These are phyloP conservation scores for Trichogramma evanescens DNA, from an alignment of 2,888 invertebrate species.

Conservation along the genomic window DNA sequence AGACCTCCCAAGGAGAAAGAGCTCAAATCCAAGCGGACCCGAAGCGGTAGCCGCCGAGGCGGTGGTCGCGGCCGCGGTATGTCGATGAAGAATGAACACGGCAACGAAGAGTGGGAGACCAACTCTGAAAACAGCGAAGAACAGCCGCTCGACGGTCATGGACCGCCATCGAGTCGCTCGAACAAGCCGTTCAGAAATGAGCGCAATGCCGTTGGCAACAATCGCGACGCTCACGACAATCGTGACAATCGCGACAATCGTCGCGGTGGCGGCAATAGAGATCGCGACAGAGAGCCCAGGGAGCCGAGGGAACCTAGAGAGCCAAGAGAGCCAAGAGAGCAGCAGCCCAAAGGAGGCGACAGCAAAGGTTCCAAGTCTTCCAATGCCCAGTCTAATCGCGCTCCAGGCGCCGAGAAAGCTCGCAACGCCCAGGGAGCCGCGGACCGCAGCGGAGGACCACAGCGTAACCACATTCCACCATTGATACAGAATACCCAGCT, in stretches of 20 bases:
- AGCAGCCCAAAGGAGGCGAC: slow-evolving; percentile 25
- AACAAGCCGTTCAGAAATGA: slow-evolving; percentile 35
- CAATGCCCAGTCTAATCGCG: slow-evolving; percentile 12
- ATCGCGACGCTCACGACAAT: slow-evolving; percentile 28
- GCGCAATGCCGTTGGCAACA: slow-evolving; percentile 27
- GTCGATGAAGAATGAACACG: slow-evolving; percentile 40
- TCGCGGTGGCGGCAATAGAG: slow-evolving; percentile 12
- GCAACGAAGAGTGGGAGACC: slow-evolving; percentile 71
- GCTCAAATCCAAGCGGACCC: slow-evolving; percentile 36
- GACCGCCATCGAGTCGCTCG: slow-evolving; percentile 32
- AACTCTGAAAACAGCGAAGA: slow-evolving; percentile 75
- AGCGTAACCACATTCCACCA: slow-evolving; percentile 41
- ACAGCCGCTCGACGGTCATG: slow-evolving; percentile 40
- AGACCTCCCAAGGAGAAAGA: slow-evolving; percentile 35
- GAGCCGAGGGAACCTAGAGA: slow-evolving; percentile 23
- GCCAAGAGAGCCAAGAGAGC: slow-evolving; percentile 14
- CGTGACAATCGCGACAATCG: slow-evolving; percentile 25
- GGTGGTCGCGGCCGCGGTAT: slow-evolving; percentile 14
- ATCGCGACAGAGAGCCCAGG: slow-evolving; percentile 9
- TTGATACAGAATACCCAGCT: slow-evolving; percentile 38
- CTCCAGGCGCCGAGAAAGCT: slow-evolving; percentile 13
- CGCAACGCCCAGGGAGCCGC: slow-evolving; percentile 30
- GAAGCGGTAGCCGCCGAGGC: slow-evolving; percentile 41
- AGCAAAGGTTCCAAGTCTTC: slow-evolving; percentile 34
- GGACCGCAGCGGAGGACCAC: slow-evolving; percentile 27